Evolutionary conservation across 2,113 vertebrate species (phyloP), one percentile per base, ranked within the genome.

Genomic region (Pteronura brasiliensis): DNA sequence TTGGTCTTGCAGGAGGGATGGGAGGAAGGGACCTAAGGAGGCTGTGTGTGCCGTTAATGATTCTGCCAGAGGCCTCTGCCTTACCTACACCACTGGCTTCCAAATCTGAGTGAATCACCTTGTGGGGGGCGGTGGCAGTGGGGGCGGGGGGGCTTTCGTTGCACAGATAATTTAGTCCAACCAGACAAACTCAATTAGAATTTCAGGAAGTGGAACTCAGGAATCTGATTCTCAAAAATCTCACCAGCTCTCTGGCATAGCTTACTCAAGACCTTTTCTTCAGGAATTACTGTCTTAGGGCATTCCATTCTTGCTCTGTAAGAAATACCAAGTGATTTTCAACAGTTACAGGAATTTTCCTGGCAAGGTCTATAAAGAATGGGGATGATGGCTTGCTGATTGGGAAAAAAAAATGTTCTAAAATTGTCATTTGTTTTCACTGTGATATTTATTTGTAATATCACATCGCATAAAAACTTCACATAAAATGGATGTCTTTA

Each of bases 391-490:
- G 5, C 20, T 82, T 95, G 63, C 47, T 55, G 69, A 92, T 34
- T 61, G 47, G 34, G 3, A 39, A 57, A 65, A 72, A 84, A 84
- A 82, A 71, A 84, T 31, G 89, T 92, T 97, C 91, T 95, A 95
- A 97, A 95, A 93, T 74, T 83, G 39, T 23, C 87, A 27, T 87
- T 96, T 96, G 92, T 96, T 97, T 93, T 84, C 83, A 74, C 81
- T 61, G 34, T 86, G 77, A 86, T 95, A 96, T 96, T 96, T 96
- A 95, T 81, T 85, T 42, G 52, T 87, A 92, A 92, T 92, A 96
- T 61, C 65, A 96, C 91, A 93, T 79, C 87, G 36, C n/a, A 89
- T 34, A 74, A 67, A 86, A 61, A 39, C 49, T 85, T 93, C 42
- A 1, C 63, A 49, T 55, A 67, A 65, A 93, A 96, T 10, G 49